A percentile compares a stretch with the other conserved stretches of the same genome.
These are phyloP conservation scores for Chelon labrosus DNA, from an alignment of 2,797 vertebrate species.

Conservation along the genomic window DNA sequence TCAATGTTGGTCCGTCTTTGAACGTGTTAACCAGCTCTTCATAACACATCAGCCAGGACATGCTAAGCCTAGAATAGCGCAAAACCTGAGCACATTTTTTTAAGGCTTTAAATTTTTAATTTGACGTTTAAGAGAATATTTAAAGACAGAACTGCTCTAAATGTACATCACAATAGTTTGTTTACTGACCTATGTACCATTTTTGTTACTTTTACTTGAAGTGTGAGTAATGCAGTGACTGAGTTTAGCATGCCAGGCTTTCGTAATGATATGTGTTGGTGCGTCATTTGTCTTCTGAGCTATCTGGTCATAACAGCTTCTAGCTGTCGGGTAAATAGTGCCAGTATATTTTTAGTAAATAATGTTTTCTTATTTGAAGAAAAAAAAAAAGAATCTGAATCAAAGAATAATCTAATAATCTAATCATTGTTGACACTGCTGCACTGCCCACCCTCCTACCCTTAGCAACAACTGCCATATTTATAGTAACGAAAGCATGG, in stretches of 20 bases:
- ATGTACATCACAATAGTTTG: background rate
- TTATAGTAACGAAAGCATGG: slow-evolving; percentile 56
- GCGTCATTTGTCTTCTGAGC: no score
- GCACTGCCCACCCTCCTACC: slow-evolving; percentile 17
- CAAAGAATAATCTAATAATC: background rate
- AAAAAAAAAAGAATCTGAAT: background rate
- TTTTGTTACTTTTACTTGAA: no score
- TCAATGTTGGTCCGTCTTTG: background rate
- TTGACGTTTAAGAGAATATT: no score
- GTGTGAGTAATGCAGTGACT: no score
- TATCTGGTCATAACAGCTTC: background rate
- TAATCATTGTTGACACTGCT: slow-evolving; percentile 9
- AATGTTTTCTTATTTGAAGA: background rate
- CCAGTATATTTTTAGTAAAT: background rate
- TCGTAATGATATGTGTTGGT: no score
- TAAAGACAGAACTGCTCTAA: no score
- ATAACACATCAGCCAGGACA: no score
- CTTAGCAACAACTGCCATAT: slow-evolving; percentile 52
- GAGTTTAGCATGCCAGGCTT: no score
- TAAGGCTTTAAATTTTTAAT: no score
- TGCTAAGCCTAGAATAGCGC: no score
- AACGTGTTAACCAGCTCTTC: no score
- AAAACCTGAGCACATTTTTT: no score
- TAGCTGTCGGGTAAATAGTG: slow-evolving; percentile 2
- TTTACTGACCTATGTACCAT: background rate